Base-by-base conservation (phyloP, 2,797 vertebrate species). In the Pseudochaenichthys georgianus region DNA sequence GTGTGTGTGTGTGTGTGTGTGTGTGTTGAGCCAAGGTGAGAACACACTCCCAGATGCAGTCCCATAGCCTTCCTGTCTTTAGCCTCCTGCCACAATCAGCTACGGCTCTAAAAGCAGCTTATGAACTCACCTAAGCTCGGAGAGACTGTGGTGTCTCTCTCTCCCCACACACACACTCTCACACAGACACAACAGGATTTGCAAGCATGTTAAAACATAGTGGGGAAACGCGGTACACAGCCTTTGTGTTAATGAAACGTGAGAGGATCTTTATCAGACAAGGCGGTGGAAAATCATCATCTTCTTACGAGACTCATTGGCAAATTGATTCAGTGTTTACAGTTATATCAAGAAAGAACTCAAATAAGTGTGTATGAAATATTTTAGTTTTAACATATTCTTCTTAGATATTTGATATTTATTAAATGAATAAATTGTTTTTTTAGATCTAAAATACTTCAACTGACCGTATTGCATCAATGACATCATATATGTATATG, bases 101-200 rank as follows among this genome's bases (percentile, higher is more conserved):
- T 58, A 71, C 7, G 41, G 63, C 65, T 78, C 66, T 80, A 72
- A 90, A 85, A 87, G 71, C 48, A 43, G 90, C 90, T 92, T 92
- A 92, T 68, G 65, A 9, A 70, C 64, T 85, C 82, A 81, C 72
- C 73, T 73, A 77, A 80, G 62, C 74, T 80, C 54, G 58, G 67
- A 81, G 41, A 51, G 64, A 71, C 59, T 16, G 55, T 12, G 17
- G 70, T 38, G 64, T 52, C 51, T 61, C 57, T 62, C 43, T 64
- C 50, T 53, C 64, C 6, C 19, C 41, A 19, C 23, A 21, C 38
- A 65, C 64, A 21, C 47, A 41, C 55, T 55, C 62, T 57, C 38
- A 70, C 51, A 58, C 65, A 78, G 71, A 47, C 17, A 38, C 46
- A 89, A 88, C 74, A 75, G 86, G 90, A 91, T 91, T 91, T 89